Evolutionary conservation across 2,113 vertebrate genomes (phyloP).

Genomic region (Suncus etruscus): DNA sequence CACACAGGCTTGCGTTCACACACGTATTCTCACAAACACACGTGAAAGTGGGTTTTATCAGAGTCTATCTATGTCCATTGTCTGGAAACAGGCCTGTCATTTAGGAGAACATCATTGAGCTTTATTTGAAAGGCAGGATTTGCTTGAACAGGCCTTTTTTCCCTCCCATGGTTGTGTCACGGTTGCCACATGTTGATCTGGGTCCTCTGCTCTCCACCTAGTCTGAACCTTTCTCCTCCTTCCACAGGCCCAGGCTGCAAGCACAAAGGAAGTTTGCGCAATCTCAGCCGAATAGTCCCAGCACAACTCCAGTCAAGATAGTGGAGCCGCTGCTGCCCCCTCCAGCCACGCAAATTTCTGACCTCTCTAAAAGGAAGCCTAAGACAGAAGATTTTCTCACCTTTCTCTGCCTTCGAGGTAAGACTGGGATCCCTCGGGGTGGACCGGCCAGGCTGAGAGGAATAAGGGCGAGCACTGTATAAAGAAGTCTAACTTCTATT

Average conservation of each 20-base stretch:
- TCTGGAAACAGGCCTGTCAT: background rate
- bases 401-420: conserved; percentile 99
- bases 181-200: accelerated
- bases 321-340: conserved; percentile 93
- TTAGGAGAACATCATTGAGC: background rate
- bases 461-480: accelerated
- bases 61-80: background rate
- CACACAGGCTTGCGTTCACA: accelerated
- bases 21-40: accelerated
- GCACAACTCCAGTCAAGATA: conserved; percentile 98
- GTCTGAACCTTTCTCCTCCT: conserved; percentile 73
- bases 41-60: background rate
- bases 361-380: conserved; percentile 98
- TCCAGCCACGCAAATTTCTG: conserved; percentile 94
- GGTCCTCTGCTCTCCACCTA: background rate
- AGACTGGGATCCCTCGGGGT: background rate
- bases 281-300: conserved; percentile 99
- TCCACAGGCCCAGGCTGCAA: conserved; percentile 96
- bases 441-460: background rate
- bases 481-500: accelerated
- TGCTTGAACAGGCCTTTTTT: background rate
- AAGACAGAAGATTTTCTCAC: conserved; percentile 99
- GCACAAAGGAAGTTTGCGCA: conserved; percentile 99
- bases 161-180: background rate
- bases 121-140: conserved; percentile 50